Base-by-base conservation (phyloP, 1,140 invertebrate species). In the Lordiphosa mommai region DNA sequence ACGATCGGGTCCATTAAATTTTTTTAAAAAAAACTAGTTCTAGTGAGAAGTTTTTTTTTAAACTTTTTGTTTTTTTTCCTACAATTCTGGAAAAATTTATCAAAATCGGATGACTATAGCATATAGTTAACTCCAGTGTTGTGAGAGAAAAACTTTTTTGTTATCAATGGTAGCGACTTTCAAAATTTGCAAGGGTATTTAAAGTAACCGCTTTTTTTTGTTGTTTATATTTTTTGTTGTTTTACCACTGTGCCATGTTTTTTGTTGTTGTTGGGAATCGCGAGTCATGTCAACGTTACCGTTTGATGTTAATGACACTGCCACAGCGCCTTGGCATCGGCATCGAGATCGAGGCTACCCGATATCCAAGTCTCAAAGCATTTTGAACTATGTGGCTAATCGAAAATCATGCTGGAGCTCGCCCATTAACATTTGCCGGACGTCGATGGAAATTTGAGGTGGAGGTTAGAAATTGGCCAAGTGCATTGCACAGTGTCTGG, bases 231-330 rank as follows among this genome's bases (percentile, higher is more conserved):
- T n/a, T n/a, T n/a, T n/a, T n/a, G n/a, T 4, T 12, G 9, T 16
- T 4, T 1, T 7, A 1, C 59, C 60, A 65, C 37, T 65, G 52
- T 66, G 44, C 51, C 13, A 17, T 20, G 20, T 20, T 12, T 27
- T 17, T 13, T 7, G 38, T 17, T 37, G 57, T 33, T 32, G 49
- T 27, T 59, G 44, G 14, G 29, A 36, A 29, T 23, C 52, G 14
- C 44, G 46, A 49, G 50, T 48, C 57, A 29, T 56, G 60, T 72
- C 67, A 52, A 30, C 48, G 44, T 67, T 67, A 55, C 46, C 52
- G 51, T 77, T 76, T 72, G 72, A 66, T 67, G 73, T 64, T 60
- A 73, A 73, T 73, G 64, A 61, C 48, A 63, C 49, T 63, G 59
- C 46, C 64, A 73, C 64, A 73, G 23, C 57, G 61, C 61, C 52